A percentile compares a stretch with the other conserved stretches of the same genome.
Evolutionary conservation across 2,113 vertebrate species (phyloP).

Genomic region (Perca flavescens): DNA sequence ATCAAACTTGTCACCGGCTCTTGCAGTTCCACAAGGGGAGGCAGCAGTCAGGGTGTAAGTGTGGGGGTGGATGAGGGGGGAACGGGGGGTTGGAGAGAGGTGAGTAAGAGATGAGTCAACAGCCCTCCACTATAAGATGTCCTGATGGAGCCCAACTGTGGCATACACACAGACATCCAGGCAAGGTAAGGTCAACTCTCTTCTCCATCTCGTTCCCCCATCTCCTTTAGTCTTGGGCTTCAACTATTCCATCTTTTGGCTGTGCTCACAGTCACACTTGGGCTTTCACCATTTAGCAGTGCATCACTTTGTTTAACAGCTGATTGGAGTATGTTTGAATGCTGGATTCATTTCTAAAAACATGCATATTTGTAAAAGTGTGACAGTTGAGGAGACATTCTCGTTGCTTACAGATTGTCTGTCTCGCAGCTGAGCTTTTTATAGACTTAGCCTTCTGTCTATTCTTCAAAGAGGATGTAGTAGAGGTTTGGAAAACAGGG

Average conservation of each 20-base stretch:
- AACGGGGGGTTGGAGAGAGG: conserved; percentile 44
- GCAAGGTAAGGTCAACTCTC: conserved; percentile 71
- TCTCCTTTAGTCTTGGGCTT: neutral
- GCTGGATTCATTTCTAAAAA: neutral
- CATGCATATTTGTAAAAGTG: neutral
- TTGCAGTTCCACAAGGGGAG: conserved; percentile 13
- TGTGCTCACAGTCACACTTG: neutral
- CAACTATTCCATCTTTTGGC: neutral
- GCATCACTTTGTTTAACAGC: neutral
- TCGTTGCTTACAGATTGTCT: neutral
- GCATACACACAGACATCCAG: conserved; percentile 55
- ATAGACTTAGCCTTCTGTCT: neutral
- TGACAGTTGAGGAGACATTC: neutral
- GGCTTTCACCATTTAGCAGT: neutral
- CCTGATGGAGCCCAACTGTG: conserved; percentile 68
- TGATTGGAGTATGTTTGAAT: neutral
- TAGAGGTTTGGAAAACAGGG: neutral
- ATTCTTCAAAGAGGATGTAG: neutral
- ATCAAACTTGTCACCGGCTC: neutral
- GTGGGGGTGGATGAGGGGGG: conserved; percentile 34
- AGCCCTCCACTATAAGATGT: conserved; percentile 76
- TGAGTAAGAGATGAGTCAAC: conserved; percentile 85
- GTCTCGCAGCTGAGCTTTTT: neutral
- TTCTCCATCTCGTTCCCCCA: neutral
- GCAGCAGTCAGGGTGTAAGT: conserved; percentile 11